Conservation (phyloP, 1,140 invertebrate genomes). For the Drosophila sp. region DNA sequence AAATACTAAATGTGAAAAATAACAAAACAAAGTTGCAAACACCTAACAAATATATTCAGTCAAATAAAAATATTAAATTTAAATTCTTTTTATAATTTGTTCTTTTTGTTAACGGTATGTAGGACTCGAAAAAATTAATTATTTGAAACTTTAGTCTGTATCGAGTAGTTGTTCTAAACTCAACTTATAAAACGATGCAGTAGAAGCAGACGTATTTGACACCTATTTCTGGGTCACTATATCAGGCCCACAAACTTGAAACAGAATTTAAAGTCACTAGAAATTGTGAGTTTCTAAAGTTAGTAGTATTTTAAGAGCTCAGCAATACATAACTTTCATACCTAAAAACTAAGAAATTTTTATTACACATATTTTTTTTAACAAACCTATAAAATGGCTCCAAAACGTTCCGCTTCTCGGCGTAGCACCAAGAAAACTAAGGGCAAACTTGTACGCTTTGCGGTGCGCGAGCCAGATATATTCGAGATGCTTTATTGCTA, state of each 20-base stretch:
- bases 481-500: conserved; percentile 13
- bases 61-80: conserved; percentile 59
- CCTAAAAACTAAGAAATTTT: no score
- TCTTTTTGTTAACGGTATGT: background rate
- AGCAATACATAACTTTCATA: background rate
- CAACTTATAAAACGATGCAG: no score
- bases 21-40: conserved; percentile 46
- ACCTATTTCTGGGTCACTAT: no score
- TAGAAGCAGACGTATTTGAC: no score
- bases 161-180: no score
- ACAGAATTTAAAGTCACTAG: no score
- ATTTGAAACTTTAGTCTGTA: no score
- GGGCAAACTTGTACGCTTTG: no score
- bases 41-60: conserved; percentile 50
- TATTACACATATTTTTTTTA: background rate
- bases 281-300: no score
- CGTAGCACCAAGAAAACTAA: background rate
- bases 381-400: background rate
- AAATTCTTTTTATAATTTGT: conserved; percentile 14
- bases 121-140: no score
- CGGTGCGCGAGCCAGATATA: background rate
- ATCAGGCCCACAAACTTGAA: no score
- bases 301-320: background rate
- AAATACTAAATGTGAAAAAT: conserved; percentile 71
- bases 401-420: background rate